A percentile compares a stretch with the other conserved stretches of the same genome.
Evolutionary conservation across 1,140 invertebrate genomes (phyloP).

Genomic region (Magallana angulata): DNA sequence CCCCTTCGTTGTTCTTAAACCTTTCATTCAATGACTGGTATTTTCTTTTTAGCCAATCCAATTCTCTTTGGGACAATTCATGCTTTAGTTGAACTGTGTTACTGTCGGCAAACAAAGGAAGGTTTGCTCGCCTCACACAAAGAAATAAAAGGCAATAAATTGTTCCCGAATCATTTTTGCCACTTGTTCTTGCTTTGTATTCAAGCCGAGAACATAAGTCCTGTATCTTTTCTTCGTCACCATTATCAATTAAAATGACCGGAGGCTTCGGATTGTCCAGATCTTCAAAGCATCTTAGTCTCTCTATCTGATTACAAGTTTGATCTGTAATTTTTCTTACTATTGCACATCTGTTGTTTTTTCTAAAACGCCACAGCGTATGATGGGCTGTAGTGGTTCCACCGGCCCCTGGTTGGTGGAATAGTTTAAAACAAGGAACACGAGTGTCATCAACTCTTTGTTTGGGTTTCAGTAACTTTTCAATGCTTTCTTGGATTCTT

Average conservation of each 20-base stretch:
- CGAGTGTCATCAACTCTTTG: constrained; percentile 59
- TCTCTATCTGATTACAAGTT: constrained; percentile 65
- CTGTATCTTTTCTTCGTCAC: constrained; percentile 66
- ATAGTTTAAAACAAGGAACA: constrained; percentile 60
- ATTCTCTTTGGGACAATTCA: constrained; percentile 58
- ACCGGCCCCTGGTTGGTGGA: constrained; percentile 71
- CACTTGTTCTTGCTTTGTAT: constrained; percentile 55
- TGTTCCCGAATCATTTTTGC: constrained; percentile 40
- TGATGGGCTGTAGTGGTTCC: constrained; percentile 70
- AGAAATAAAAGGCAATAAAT: constrained; percentile 66
- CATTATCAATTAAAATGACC: constrained; percentile 69
- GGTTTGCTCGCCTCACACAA: constrained; percentile 57
- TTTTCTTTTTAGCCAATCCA: constrained; percentile 64
- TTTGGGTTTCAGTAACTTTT: constrained; percentile 54
- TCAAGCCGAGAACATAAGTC: constrained; percentile 58
- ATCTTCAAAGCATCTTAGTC: constrained; percentile 59
- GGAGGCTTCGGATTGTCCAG: constrained; percentile 60
- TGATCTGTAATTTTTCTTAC: constrained; percentile 65
- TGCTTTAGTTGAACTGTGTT: constrained; percentile 61
- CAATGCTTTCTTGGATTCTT: constrained; percentile 49
- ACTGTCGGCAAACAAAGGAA: constrained; percentile 32
- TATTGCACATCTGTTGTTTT: constrained; percentile 65
- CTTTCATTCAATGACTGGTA: constrained; percentile 55
- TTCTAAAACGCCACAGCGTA: constrained; percentile 66
- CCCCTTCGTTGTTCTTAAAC: constrained; percentile 54